Conservation (phyloP, 2,888 invertebrate genomes). For the Ornithoptera alexandrae region DNA sequence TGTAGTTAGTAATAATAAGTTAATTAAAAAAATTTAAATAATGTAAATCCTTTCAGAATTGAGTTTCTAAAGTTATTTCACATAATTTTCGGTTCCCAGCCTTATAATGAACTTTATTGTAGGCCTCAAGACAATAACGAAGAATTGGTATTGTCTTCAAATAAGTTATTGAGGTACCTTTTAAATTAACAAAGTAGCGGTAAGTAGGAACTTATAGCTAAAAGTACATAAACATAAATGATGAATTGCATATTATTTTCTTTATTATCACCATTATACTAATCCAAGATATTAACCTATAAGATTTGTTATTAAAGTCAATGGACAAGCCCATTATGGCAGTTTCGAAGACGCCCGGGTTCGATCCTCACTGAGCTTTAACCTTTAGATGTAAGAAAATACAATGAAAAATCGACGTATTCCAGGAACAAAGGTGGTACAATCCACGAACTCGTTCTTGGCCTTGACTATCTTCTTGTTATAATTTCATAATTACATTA, state of each 20-base stretch:
- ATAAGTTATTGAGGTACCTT: background rate
- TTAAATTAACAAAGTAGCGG: background rate
- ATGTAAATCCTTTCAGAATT: background rate
- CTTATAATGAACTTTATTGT: constrained; percentile 4
- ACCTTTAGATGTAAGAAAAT: too few species aligned
- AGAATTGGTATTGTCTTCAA: constrained; percentile 1
- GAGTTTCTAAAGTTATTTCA: constrained; percentile 21
- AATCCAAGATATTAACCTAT: background rate
- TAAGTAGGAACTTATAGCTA: background rate
- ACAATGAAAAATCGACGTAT: too few species aligned
- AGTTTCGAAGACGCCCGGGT: too few species aligned
- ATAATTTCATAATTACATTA: too few species aligned
- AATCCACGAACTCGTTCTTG: too few species aligned
- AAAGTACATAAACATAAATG: background rate
- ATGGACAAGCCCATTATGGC: too few species aligned
- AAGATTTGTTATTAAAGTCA: too few species aligned
- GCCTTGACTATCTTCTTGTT: too few species aligned
- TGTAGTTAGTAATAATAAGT: background rate
- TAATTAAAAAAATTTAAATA: background rate
- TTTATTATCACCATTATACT: background rate
- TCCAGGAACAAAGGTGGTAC: too few species aligned
- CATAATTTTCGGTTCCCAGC: constrained; percentile 29
- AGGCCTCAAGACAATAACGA: constrained; percentile 7
- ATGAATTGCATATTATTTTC: background rate
- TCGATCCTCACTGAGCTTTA: too few species aligned